Evolutionary conservation across 2,797 vertebrate genomes (phyloP).

Genomic region (Columba guinea): DNA sequence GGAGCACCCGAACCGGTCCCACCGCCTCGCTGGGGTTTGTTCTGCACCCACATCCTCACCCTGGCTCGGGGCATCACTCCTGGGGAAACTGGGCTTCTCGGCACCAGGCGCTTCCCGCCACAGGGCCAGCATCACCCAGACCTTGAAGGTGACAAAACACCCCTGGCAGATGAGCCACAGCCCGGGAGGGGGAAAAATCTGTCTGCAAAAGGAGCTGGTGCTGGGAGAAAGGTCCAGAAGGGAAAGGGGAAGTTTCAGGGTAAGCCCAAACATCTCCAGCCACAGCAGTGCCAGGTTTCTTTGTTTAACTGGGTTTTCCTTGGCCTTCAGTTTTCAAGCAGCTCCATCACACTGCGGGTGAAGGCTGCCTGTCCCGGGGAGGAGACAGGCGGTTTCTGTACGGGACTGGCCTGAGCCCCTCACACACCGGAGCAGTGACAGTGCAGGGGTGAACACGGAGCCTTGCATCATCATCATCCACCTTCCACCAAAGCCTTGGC

Average conservation of each 20-base stretch:
- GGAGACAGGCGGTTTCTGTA: neutral
- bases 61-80: neutral
- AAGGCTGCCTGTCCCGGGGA: neutral
- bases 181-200: neutral
- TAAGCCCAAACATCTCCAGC: neutral
- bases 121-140: accelerated
- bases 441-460: neutral
- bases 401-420: neutral
- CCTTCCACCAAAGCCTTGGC: neutral
- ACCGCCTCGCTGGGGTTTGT: accelerated
- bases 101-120: neutral
- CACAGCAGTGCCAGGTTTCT: neutral
- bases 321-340: neutral
- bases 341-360: accelerated
- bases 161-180: neutral
- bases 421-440: accelerated
- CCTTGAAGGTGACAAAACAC: neutral
- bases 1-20: accelerated
- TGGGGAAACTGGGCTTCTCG: neutral
- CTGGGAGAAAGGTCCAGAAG: neutral
- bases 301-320: neutral
- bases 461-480: neutral
- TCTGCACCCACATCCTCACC: neutral
- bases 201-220: neutral
- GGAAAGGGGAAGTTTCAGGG: neutral